phyloP scores from a whole-genome alignment of 2,797 vertebrate species.

The Hylomyscus alleni region DNA sequence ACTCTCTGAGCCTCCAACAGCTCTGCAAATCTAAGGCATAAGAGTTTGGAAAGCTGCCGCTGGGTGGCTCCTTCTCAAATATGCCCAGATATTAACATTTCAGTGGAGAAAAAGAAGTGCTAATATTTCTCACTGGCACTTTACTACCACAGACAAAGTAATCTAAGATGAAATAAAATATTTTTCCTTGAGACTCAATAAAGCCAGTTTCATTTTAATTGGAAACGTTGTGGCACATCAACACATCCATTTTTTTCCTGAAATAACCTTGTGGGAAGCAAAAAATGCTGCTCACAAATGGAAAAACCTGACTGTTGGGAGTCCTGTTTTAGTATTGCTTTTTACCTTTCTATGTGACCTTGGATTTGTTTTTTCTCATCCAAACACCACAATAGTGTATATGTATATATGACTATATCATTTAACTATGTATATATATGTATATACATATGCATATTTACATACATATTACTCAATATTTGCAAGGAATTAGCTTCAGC shows the following conservation, averaged over 20 bases:
- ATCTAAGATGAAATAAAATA: slow-evolving; percentile 66
- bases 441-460: background rate
- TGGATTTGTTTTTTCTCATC: slow-evolving; percentile 32
- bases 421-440: background rate
- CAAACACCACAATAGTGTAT: background rate
- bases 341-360: slow-evolving; percentile 34
- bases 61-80: slow-evolving; percentile 53
- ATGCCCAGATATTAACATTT: slow-evolving; percentile 65
- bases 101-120: slow-evolving; percentile 37
- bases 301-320: slow-evolving; percentile 60
- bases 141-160: slow-evolving; percentile 59
- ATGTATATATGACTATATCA: background rate
- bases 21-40: slow-evolving; percentile 12
- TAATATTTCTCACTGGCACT: slow-evolving; percentile 69
- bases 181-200: slow-evolving; percentile 67
- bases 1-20: slow-evolving; percentile 20
- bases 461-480: background rate
- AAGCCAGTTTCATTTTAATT: slow-evolving; percentile 75
- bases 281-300: background rate
- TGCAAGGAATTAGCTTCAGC: background rate
- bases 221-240: slow-evolving; percentile 42
- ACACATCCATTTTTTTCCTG: slow-evolving; percentile 51
- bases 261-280: slow-evolving; percentile 47
- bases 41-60: slow-evolving; percentile 56
- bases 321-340: background rate